Evolutionary conservation across 2,113 vertebrate species (phyloP).

Genomic region (Lepidothrix coronata): DNA sequence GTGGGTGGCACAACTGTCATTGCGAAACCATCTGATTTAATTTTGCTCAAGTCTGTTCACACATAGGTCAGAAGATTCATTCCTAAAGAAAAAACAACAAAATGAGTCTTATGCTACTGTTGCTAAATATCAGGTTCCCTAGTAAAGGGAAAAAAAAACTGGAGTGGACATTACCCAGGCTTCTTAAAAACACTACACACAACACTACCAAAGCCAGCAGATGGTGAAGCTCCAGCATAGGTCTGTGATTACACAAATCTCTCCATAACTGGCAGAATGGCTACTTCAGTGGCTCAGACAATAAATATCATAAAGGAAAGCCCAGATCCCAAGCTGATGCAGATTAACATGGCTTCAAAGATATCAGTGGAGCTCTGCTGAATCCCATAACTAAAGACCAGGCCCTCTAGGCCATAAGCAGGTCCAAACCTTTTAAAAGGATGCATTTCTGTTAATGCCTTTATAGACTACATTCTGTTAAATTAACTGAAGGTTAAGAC

Average conservation of each 20-base stretch:
- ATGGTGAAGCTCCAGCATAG: neutral
- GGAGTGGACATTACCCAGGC: slow-evolving; percentile 33
- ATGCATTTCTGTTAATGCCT: neutral
- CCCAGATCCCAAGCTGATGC: neutral
- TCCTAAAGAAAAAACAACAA: slow-evolving; percentile 70
- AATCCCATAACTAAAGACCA: neutral
- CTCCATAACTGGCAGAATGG: neutral
- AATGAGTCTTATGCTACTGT: slow-evolving; percentile 63
- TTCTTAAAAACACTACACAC: neutral
- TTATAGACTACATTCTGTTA: neutral
- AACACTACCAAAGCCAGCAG: neutral
- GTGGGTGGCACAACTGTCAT: slow-evolving; percentile 66
- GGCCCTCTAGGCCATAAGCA: neutral
- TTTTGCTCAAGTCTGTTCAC: slow-evolving; percentile 67
- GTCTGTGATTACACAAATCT: neutral
- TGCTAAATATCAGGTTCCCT: slow-evolving; percentile 50
- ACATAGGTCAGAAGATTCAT: slow-evolving; percentile 68
- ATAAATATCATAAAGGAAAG: neutral
- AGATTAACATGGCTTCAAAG: neutral
- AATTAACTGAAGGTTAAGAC: neutral
- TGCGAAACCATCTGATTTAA: slow-evolving; percentile 70
- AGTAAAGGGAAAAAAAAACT: neutral
- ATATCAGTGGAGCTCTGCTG: neutral
- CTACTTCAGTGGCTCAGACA: neutral
- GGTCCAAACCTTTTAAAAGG: neutral